Evolutionary conservation across 2,797 vertebrate species (phyloP), one percentile per base, ranked within the genome.

Genomic region (Coregonus suidteri): DNA sequence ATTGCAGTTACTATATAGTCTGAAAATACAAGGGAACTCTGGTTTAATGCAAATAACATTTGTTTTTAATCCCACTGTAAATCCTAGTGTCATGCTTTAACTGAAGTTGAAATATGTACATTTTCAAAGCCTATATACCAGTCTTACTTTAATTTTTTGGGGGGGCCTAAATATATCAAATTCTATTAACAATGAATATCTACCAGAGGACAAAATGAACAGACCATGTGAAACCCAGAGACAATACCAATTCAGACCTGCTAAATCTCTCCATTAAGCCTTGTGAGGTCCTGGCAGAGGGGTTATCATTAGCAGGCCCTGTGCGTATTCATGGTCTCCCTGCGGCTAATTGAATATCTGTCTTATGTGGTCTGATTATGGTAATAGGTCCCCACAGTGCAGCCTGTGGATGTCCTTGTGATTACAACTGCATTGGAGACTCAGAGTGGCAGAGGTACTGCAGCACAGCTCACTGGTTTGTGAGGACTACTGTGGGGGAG

Each of bases 281-380:
- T 25, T 62, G 18, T 54, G 47, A 31, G 71, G 71, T 54, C 67
- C 16, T 25, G 35, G 41, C 64, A 31, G 74, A 67, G 77, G 53
- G 25, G 41, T 2, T 59, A 76, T 1, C 72, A 74, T 2, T 59
- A 74, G 1, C 74, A 74, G 71, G 75, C 79, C 56, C 76, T 41
- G 56, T 84, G 79, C 82, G 78, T 52, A 18, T 65, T 76, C 78
- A 75, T 82, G 77, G 82, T 90, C 41, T 83, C 59, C 56, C 76
- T 75, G 34, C 62, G 67, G 75, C 83, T 91, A 91, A 92, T 91
- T 92, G 90, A 92, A 92, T 90, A 85, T 79, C 82, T 79, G 88
- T 88, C 88, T 88, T 87, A 79, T 84, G 86, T 84, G 82, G 88
- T 87, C 83, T 83, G 87, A 90, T 93, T 91, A 90, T 91, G 90